Conservation (phyloP, 2,888 invertebrate genomes). For the Oxycera nigricornis region DNA sequence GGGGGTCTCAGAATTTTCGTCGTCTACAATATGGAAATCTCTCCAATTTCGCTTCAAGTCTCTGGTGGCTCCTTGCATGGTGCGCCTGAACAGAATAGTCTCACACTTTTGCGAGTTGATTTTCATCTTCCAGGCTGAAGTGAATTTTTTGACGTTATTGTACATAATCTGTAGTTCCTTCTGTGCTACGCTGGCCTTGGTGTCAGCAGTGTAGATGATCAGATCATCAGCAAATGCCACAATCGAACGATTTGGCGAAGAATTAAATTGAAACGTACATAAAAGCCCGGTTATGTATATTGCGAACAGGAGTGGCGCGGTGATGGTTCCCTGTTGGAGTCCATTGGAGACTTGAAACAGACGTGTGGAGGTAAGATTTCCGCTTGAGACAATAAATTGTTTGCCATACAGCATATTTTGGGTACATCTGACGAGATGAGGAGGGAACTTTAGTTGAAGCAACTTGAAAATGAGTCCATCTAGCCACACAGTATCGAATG, state of each 20-base stretch:
- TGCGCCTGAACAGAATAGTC: background rate
- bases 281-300: background rate
- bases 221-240: slow-evolving; percentile 26
- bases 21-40: background rate
- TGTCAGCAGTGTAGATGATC: background rate
- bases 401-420: background rate
- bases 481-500: slow-evolving; percentile 47
- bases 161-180: background rate
- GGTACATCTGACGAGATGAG: slow-evolving; percentile 48
- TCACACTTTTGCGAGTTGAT: slow-evolving; percentile 26
- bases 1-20: background rate
- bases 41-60: background rate
- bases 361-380: background rate
- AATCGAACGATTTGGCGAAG: background rate
- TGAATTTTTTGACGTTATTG: background rate
- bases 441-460: slow-evolving; percentile 45
- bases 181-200: background rate
- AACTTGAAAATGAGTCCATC: slow-evolving; percentile 49
- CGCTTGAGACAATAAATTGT: background rate
- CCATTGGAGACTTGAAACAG: background rate
- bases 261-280: background rate
- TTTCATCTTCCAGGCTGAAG: slow-evolving; percentile 2
- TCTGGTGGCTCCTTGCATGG: background rate
- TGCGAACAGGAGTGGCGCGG: background rate
- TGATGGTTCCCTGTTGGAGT: slow-evolving; percentile 19